phyloP scores from a whole-genome alignment of 2,797 vertebrate genomes.

The Spinibarbus caldwelli region DNA sequence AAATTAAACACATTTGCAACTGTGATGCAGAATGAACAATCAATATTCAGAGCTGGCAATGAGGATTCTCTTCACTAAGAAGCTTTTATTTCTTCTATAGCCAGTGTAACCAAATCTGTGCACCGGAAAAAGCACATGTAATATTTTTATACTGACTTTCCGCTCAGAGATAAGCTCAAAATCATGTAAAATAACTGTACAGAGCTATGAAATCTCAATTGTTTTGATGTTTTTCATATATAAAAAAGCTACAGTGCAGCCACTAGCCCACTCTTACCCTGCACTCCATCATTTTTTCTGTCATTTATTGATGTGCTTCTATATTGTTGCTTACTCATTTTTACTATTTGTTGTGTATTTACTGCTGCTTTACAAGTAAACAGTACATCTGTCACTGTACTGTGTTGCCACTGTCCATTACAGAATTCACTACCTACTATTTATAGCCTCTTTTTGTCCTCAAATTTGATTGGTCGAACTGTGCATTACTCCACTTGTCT shows the following conservation, averaged over 20 bases:
- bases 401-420: not conserved
- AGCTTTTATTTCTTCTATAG: conserved; percentile 11
- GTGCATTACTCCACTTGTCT: no score
- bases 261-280: not conserved
- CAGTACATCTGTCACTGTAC: not conserved
- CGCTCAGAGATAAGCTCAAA: not conserved
- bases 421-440: not conserved
- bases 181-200: not conserved
- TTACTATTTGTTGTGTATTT: conserved; percentile 1
- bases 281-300: not conserved
- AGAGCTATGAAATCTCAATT: not conserved
- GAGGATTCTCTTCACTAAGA: not conserved
- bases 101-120: conserved; percentile 4
- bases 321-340: not conserved
- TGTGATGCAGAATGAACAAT: conserved; percentile 10
- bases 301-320: not conserved
- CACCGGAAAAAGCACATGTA: not conserved
- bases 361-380: not conserved
- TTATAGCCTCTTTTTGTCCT: not conserved
- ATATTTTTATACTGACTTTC: not conserved
- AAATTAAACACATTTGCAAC: conserved; percentile 43
- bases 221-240: not conserved
- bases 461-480: no score
- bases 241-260: not conserved
- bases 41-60: conserved; percentile 2